These are phyloP conservation scores for Echinops telfairi DNA, from an alignment of 2,113 vertebrate genomes.

Conservation along the genomic window DNA sequence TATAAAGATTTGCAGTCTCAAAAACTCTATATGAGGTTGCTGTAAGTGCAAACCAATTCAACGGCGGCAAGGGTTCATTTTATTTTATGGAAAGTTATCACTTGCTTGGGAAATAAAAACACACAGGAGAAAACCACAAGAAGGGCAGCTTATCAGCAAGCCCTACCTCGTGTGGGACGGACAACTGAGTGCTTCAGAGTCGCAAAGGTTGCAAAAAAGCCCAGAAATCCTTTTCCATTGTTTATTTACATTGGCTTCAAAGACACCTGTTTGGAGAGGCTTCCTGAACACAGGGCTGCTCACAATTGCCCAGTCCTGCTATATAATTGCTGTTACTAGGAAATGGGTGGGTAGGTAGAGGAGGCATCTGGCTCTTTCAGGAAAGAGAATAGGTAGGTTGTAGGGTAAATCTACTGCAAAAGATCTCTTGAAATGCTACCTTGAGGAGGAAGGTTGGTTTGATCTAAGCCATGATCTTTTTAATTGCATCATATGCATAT, in stretches of 20 bases:
- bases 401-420: not conserved
- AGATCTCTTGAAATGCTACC: not conserved
- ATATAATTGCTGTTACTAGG: not conserved
- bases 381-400: not conserved
- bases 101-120: slow-evolving; percentile 14
- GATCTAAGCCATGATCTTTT: not conserved
- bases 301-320: not conserved
- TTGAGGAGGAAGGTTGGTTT: not conserved
- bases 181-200: not conserved
- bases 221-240: not conserved
- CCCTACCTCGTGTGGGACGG: not conserved
- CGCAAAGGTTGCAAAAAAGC: not conserved
- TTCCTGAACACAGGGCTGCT: not conserved
- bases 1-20: too few relatives aligned
- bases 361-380: not conserved
- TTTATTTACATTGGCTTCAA: not conserved
- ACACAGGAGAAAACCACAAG: not conserved
- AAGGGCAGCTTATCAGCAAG: not conserved
- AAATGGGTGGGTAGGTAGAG: not conserved
- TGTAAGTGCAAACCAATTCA: too few relatives aligned
- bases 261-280: not conserved
- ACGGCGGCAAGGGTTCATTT: too few relatives aligned
- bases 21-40: too few relatives aligned
- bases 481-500: not conserved
- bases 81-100: not conserved